Evolutionary conservation across 2,113 vertebrate species (phyloP).

Genomic region (Prietella phreatophila): DNA sequence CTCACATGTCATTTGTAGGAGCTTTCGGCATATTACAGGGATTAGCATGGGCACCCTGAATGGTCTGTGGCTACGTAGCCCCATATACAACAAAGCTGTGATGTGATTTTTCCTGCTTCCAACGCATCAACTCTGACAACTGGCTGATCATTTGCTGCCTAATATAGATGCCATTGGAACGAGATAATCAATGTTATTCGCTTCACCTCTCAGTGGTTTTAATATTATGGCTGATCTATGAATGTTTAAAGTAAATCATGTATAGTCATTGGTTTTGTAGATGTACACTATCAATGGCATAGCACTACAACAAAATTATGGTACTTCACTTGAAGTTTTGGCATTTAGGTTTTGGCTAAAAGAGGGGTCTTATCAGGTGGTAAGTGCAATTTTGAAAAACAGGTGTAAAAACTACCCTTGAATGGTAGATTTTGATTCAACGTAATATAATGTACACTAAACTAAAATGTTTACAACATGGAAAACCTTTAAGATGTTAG

Average conservation of each 20-base stretch:
- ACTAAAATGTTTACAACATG: neutral
- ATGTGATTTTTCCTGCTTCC: too few species aligned
- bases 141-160: too few species aligned
- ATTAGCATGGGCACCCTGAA: too few species aligned
- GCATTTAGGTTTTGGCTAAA: neutral
- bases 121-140: too few species aligned
- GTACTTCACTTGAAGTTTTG: neutral
- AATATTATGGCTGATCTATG: too few species aligned
- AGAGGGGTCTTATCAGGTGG: neutral
- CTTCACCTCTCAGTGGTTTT: too few species aligned
- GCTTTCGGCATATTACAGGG: too few species aligned
- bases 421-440: neutral
- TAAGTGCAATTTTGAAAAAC: neutral
- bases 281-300: neutral
- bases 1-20: too few species aligned
- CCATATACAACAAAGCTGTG: too few species aligned
- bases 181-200: too few species aligned
- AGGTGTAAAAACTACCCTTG: neutral
- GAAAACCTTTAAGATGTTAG: neutral
- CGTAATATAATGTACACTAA: neutral
- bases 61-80: too few species aligned
- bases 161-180: too few species aligned
- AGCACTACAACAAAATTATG: neutral
- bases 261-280: neutral
- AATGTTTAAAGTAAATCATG: neutral